Evolutionary conservation across 2,797 vertebrate species (phyloP).

Genomic region (Sebastes umbrosus): DNA sequence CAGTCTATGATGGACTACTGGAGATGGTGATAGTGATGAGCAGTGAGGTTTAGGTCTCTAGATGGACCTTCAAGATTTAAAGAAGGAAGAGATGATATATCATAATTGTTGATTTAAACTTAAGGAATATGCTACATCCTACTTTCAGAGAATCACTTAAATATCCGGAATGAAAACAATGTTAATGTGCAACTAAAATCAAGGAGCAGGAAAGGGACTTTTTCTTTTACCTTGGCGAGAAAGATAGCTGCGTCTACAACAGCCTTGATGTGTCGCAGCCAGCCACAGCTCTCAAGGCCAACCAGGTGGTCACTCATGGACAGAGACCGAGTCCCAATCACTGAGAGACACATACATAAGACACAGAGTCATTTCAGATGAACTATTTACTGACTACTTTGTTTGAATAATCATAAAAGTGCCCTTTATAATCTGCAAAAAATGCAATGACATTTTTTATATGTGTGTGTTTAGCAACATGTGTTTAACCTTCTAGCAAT

Average conservation of each 20-base stretch:
- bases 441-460: neutral
- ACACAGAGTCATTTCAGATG: neutral
- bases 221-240: conserved; percentile 86
- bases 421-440: neutral
- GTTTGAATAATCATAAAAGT: too few relatives aligned
- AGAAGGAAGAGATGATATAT: neutral
- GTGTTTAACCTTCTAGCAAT: conserved; percentile 89
- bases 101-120: neutral
- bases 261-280: conserved; percentile 96
- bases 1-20: neutral
- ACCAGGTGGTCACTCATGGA: conserved; percentile 91
- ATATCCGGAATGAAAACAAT: neutral
- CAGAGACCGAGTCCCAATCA: conserved; percentile 88
- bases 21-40: neutral
- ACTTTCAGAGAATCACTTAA: neutral
- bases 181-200: neutral
- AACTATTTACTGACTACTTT: neutral
- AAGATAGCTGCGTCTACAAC: conserved; percentile 93
- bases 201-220: neutral
- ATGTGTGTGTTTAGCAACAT: neutral
- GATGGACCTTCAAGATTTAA: neutral
- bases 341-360: conserved; percentile 68
- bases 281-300: conserved; percentile 92
- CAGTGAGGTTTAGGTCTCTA: neutral
- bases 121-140: neutral